Percentiles rank a stretch among this genome's conserved stretches.
Conservation (phyloP, 2,113 vertebrate genomes). For the Nerophis ophidion region DNA sequence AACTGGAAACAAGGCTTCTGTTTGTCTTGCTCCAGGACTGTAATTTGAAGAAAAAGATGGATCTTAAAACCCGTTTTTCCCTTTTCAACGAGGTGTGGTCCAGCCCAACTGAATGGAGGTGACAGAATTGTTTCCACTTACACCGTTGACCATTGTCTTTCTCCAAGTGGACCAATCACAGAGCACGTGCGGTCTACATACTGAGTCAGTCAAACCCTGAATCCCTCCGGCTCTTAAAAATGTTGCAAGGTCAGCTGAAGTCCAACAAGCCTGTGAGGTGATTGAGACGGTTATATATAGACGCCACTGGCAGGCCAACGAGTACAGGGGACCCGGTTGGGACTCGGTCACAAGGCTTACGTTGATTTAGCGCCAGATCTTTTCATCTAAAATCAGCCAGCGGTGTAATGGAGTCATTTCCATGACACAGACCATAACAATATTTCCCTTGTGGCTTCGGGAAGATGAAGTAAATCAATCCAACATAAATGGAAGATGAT, state of each 20-base stretch:
- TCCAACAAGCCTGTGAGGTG: slow-evolving; percentile 44
- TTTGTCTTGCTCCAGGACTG: not conserved
- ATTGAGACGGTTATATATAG: slow-evolving; percentile 65
- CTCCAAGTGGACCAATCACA: slow-evolving; percentile 19
- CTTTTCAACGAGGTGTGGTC: not conserved
- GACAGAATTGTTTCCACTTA: not conserved
- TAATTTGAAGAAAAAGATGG: not conserved
- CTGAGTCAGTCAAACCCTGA: slow-evolving; percentile 26
- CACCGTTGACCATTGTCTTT: not conserved
- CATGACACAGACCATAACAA: slow-evolving; percentile 50
- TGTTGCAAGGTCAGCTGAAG: slow-evolving; percentile 54
- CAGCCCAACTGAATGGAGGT: not conserved
- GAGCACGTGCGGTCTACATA: slow-evolving; percentile 27
- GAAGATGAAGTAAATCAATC: slow-evolving; percentile 40
- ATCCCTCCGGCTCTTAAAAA: slow-evolving; percentile 36
- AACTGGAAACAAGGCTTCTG: not conserved
- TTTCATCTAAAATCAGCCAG: slow-evolving; percentile 56
- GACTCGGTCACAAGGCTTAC: slow-evolving; percentile 48
- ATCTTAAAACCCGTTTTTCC: not conserved
- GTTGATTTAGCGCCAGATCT: slow-evolving; percentile 49
- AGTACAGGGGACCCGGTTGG: slow-evolving; percentile 23
- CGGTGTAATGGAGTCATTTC: slow-evolving; percentile 53
- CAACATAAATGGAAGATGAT: slow-evolving; percentile 46
- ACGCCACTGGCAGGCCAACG: slow-evolving; percentile 45
- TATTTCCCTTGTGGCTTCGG: slow-evolving; percentile 35